Evolutionary conservation across 1,140 invertebrate species (phyloP), one percentile per base, ranked within the genome.

Genomic region (Drosophila eugracilis): DNA sequence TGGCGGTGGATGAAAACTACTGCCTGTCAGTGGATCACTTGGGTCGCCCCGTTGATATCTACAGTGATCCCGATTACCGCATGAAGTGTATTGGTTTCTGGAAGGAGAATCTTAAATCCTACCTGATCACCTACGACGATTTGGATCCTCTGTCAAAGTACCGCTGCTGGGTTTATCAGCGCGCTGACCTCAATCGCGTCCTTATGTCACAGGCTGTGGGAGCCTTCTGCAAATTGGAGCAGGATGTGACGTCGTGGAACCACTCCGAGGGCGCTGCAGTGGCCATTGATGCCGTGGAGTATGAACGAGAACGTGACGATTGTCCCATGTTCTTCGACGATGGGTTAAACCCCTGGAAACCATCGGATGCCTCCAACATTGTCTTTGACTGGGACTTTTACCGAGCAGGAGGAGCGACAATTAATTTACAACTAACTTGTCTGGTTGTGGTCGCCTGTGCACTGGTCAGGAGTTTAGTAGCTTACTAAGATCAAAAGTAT

Each of bases 41-140:
- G 76, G 98, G 97, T 52, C 93, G 96, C 81, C 98, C 98, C 5
- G 95, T 98, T 26, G 98, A 98, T 92, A 98, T 98, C 91, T 98
- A 98, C 94, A 97, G 90, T 94, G 96, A 98, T 85, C 97, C 98
- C 10, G 98, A 99, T 94, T 98, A 99, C 83, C 95, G 95, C 90
- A 96, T 99, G 95, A 97, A 98, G 90, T 99, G 98, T 91, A 98
- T 99, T 79, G 98, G 98, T 2, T 99, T 95, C 92, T 99, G 97
- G 97, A 98, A 99, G 92, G 98, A 99, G 91, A 99, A 99, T 94
- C 93, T 99, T 0, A 98, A 97, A 91, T 99, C 98, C 0, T 99
- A 99, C 92, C 92, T 99, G 2, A 97, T 99, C 62, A 99, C 98
- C 0, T 99, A 97, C 91, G 98, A 99, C 91, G 97, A 98, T 89